Percentiles rank a stretch among this genome's conserved stretches.
phyloP scores from a whole-genome alignment of 1,140 invertebrate species.

The Euwallacea fornicatus region DNA sequence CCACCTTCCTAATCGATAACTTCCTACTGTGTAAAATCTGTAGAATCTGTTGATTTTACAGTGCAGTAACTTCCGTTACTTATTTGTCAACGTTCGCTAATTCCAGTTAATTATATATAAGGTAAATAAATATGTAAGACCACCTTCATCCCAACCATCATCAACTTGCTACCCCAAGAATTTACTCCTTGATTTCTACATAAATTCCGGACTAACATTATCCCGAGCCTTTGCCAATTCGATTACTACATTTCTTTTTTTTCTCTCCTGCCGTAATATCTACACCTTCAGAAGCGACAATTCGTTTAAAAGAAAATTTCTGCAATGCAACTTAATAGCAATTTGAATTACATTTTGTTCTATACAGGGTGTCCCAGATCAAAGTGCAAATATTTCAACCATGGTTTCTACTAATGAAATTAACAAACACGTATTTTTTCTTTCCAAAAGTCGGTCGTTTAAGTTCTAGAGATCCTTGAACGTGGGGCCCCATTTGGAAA shows the following conservation, averaged over 20 bases:
- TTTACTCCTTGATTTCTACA: slow-evolving; percentile 1
- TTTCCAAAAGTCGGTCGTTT: too few species aligned
- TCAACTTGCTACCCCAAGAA: background rate
- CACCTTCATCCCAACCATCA: slow-evolving; percentile 6
- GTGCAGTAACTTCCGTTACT: background rate
- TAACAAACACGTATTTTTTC: too few species aligned
- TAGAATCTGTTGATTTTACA: background rate
- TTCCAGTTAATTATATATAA: background rate
- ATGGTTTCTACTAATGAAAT: too few species aligned
- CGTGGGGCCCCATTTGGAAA: too few species aligned
- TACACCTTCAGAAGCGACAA: slow-evolving; percentile 2
- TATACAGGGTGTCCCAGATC: too few species aligned
- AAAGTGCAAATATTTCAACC: too few species aligned
- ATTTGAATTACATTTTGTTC: slow-evolving; percentile 49
- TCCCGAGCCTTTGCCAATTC: slow-evolving; percentile 7
- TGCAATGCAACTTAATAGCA: slow-evolving; percentile 44
- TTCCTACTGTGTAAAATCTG: background rate
- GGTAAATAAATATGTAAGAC: too few species aligned
- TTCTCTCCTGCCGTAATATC: slow-evolving; percentile 15
- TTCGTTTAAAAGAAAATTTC: slow-evolving; percentile 30
- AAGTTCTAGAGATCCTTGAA: too few species aligned
- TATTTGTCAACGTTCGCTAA: background rate
- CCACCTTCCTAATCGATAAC: background rate
- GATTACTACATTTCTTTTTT: slow-evolving; percentile 19
- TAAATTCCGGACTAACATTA: background rate